Percentiles rank a stretch among this genome's conserved stretches.
phyloP scores from a whole-genome alignment of 2,113 vertebrate genomes.

The Scomber colias region DNA sequence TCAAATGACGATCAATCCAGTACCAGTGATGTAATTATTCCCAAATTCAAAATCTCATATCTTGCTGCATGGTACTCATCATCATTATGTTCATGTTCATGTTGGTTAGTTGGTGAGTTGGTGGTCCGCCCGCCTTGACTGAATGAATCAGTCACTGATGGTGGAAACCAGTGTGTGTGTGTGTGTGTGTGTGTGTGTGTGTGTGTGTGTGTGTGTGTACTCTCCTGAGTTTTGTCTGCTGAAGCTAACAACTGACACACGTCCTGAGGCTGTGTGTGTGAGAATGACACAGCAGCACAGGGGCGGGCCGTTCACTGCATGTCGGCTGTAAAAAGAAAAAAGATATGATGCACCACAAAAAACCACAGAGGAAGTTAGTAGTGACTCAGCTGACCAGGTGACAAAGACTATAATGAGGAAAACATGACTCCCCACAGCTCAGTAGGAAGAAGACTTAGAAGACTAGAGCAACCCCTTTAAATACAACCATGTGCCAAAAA shows the following conservation, averaged over 20 bases:
- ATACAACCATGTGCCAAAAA: neutral
- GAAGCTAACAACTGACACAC: neutral
- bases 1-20: too few relatives aligned
- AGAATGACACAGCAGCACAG: slow-evolving; percentile 40
- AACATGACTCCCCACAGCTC: slow-evolving; percentile 1
- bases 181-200: too few relatives aligned
- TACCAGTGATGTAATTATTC: too few relatives aligned
- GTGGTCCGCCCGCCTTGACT: too few relatives aligned
- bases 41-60: too few relatives aligned
- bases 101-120: too few relatives aligned
- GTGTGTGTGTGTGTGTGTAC: neutral
- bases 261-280: slow-evolving; percentile 28
- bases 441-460: slow-evolving; percentile 1
- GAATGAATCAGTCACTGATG: too few relatives aligned
- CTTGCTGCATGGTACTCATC: too few relatives aligned
- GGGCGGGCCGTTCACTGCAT: neutral
- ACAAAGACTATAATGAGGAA: slow-evolving; percentile 50
- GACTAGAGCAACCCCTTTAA: slow-evolving; percentile 6
- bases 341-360: neutral
- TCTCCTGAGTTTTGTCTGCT: neutral
- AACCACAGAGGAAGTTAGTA: slow-evolving; percentile 48
- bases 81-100: too few relatives aligned
- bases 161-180: too few relatives aligned
- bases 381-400: slow-evolving; percentile 53
- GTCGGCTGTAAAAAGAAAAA: slow-evolving; percentile 23